Evolutionary conservation across 2,797 vertebrate genomes (phyloP).

Genomic region (Pseudochirops cupreus): DNA sequence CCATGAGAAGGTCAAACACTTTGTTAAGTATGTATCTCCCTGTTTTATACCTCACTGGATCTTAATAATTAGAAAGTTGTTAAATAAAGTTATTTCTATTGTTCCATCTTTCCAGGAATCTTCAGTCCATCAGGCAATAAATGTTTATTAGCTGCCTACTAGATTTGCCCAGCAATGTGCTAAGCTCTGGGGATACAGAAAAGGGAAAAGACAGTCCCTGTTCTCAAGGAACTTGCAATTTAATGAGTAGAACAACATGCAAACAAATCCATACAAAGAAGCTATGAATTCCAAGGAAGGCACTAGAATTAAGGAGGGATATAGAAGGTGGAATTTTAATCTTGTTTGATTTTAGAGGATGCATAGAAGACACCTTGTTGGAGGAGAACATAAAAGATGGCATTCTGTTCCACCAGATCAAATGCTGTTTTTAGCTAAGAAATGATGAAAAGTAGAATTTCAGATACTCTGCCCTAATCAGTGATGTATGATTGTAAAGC

Average conservation of each 20-base stretch:
- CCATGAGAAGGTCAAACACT: neutral
- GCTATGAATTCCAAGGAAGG: neutral
- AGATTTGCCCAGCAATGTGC: neutral
- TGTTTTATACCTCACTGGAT: neutral
- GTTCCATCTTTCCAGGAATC: neutral
- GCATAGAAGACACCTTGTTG: neutral
- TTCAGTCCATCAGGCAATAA: neutral
- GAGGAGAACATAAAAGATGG: neutral
- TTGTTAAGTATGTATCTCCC: neutral
- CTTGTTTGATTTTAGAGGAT: neutral
- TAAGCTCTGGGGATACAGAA: neutral
- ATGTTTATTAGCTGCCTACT: neutral
- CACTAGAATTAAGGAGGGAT: neutral
- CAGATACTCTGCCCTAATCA: neutral
- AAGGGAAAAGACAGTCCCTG: neutral
- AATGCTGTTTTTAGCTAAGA: neutral
- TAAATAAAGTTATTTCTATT: neutral
- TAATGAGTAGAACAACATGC: neutral
- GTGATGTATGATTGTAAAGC: neutral
- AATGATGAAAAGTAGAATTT: neutral
- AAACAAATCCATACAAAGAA: neutral
- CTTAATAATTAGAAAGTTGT: neutral
- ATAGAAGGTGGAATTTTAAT: neutral
- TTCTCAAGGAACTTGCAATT: neutral
- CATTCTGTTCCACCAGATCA: neutral